Evolutionary conservation across 35 echinoderm and acorn worm species (phyloP).

Genomic region (Apostichopus japonicus): DNA sequence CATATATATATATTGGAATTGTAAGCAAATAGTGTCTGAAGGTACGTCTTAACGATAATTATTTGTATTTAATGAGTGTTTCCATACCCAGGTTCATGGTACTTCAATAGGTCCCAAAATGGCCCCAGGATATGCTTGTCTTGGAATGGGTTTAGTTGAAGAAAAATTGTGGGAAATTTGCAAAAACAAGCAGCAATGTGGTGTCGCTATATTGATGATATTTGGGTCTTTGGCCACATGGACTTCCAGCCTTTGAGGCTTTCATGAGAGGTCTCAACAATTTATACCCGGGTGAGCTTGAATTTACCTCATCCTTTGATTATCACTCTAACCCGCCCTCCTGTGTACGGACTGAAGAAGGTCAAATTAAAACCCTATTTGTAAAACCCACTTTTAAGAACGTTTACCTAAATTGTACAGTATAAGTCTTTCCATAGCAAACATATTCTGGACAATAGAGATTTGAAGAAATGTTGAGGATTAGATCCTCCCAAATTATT

Average conservation of each 20-base stretch:
- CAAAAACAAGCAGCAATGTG: not conserved
- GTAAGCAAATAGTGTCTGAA: not conserved
- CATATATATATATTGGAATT: too few relatives aligned
- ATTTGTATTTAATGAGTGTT: constrained; percentile 2
- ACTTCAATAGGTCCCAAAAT: not conserved
- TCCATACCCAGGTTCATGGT: not conserved
- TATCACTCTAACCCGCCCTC: not conserved
- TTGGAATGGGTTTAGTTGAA: not conserved
- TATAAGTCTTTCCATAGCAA: too few relatives aligned
- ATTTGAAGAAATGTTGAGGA: too few relatives aligned
- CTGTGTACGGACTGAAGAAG: not conserved
- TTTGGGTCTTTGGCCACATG: not conserved
- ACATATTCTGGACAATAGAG: too few relatives aligned
- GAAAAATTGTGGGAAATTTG: not conserved
- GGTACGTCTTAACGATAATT: not conserved
- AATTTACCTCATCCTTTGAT: too few relatives aligned
- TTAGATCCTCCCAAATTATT: too few relatives aligned
- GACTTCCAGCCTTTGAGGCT: not conserved
- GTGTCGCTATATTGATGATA: not conserved
- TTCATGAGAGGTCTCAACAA: too few relatives aligned
- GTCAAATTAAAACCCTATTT: not conserved
- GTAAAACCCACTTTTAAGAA: too few relatives aligned
- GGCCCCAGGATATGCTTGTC: not conserved
- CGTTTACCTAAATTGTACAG: too few relatives aligned
- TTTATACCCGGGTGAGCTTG: too few relatives aligned